Evolutionary conservation across 2,113 vertebrate genomes (phyloP), one percentile per base, ranked within the genome.

Genomic region (Caranx ignobilis): DNA sequence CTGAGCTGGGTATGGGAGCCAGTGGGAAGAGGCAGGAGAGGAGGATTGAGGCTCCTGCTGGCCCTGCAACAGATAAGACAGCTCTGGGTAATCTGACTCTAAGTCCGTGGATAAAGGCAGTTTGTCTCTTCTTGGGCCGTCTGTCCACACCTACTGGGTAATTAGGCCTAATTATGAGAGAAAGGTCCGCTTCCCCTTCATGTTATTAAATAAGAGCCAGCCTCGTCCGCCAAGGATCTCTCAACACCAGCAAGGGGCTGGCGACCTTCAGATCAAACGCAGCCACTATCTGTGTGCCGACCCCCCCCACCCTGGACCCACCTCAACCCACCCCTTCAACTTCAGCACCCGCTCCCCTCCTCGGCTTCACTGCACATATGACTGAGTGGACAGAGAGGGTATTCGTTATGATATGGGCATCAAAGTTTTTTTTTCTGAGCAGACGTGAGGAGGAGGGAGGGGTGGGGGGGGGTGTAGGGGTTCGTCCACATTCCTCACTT

Each of bases 151-250:
- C 97, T 98, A 94, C 93, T 94, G 95, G 96, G 96, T 98, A 99
- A 99, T 99, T 99, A 99, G 97, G 97, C 96, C 97, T 99, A 98
- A 99, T 99, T 99, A 99, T 99, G 97, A 98, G 96, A 96, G 95
- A 97, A 96, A 97, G 94, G 95, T 97, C 97, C 94, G 97, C 97
- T 97, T 98, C 97, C 97, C 97, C 95, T 97, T 98, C 95, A 96
- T 96, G 96, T 99, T 99, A 99, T 99, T 99, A 99, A 99, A 99
- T 98, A 96, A 99, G 96, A 97, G 97, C 95, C 95, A 85, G 94
- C 95, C 96, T 96, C 94, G 95, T 94, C 94, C 95, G 97, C 97
- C 92, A 96, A 96, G 93, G 89, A 96, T 98, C 98, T 98, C 96
- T 99, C 98, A 99, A 94, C 97, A 71, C 96, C 93, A 90, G 94